Conservation (phyloP, 2,888 invertebrate genomes). For the Tenthredo amoena region DNA sequence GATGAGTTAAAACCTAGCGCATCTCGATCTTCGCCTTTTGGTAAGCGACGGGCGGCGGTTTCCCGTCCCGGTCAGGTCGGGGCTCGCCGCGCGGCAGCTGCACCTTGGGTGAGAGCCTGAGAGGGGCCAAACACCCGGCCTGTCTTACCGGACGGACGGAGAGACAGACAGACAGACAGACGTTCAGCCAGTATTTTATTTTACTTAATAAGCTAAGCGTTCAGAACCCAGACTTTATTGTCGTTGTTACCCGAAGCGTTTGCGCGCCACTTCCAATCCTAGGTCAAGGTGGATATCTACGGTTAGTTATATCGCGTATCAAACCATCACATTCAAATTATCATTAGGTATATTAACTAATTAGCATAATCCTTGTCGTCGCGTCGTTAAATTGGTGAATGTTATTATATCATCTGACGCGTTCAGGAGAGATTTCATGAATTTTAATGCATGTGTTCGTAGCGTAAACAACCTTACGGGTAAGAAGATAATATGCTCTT, state of each 20-base stretch:
- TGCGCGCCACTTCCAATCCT: slow-evolving; percentile 49
- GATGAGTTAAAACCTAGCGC: not conserved
- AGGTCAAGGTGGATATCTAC: slow-evolving; percentile 44
- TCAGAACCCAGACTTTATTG: slow-evolving; percentile 34
- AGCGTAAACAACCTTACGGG: slow-evolving; percentile 8
- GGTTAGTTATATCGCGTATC: not conserved
- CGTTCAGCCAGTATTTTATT: slow-evolving; percentile 60
- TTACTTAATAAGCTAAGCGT: slow-evolving; percentile 60
- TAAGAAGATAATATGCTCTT: slow-evolving; percentile 7
- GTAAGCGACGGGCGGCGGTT: slow-evolving; percentile 64
- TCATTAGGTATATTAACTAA: not conserved
- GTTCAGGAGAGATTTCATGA: slow-evolving; percentile 15
- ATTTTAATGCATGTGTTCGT: not conserved
- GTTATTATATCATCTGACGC: not conserved
- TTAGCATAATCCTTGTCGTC: slow-evolving; percentile 22
- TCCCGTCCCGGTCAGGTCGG: slow-evolving; percentile 56
- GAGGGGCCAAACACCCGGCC: slow-evolving; percentile 68
- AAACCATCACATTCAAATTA: not conserved
- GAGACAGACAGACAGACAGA: slow-evolving; percentile 60
- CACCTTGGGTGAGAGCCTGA: slow-evolving; percentile 67
- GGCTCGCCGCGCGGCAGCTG: slow-evolving; percentile 66
- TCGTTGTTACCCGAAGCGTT: slow-evolving; percentile 19
- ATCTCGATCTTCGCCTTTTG: slow-evolving; percentile 36
- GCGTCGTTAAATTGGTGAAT: not conserved
- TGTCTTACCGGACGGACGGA: slow-evolving; percentile 63